Conservation (phyloP, 2,888 invertebrate species). For the Drosophila paranaensis region DNA sequence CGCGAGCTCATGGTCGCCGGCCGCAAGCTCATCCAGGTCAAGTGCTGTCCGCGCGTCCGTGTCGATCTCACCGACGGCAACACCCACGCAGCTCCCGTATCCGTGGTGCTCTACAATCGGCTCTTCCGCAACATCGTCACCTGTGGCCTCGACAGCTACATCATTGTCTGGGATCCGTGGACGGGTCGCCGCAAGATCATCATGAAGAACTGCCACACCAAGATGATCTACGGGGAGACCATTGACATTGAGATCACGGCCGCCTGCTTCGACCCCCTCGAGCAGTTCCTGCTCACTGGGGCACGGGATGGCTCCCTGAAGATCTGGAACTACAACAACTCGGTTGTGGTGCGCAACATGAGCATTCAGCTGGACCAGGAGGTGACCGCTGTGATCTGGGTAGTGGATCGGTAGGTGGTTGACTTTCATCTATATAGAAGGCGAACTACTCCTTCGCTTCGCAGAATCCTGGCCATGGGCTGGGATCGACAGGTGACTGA, state of each 20-base stretch:
- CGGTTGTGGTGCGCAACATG: slow-evolving; percentile 90
- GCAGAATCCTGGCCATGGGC: slow-evolving; percentile 91
- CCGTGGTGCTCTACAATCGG: slow-evolving; percentile 91
- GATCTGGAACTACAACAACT: slow-evolving; percentile 94
- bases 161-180: slow-evolving; percentile 93
- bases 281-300: slow-evolving; percentile 91
- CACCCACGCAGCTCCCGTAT: slow-evolving; percentile 89
- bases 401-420: slow-evolving; percentile 86
- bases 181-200: slow-evolving; percentile 89
- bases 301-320: slow-evolving; percentile 91
- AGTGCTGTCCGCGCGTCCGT: slow-evolving; percentile 88
- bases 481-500: slow-evolving; percentile 92
- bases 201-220: slow-evolving; percentile 89
- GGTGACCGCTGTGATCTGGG: slow-evolving; percentile 87
- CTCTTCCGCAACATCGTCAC: slow-evolving; percentile 91
- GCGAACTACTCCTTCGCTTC: not conserved
- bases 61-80: slow-evolving; percentile 90
- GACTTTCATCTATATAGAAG: not conserved
- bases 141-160: slow-evolving; percentile 91
- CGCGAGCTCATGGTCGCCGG: slow-evolving; percentile 89
- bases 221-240: slow-evolving; percentile 88
- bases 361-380: slow-evolving; percentile 87
- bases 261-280: slow-evolving; percentile 88
- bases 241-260: slow-evolving; percentile 83
- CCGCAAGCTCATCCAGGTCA: slow-evolving; percentile 87